Evolutionary conservation across 1,140 invertebrate genomes (phyloP), one percentile per base, ranked within the genome.

Genomic region (Polypedilum pembai): DNA sequence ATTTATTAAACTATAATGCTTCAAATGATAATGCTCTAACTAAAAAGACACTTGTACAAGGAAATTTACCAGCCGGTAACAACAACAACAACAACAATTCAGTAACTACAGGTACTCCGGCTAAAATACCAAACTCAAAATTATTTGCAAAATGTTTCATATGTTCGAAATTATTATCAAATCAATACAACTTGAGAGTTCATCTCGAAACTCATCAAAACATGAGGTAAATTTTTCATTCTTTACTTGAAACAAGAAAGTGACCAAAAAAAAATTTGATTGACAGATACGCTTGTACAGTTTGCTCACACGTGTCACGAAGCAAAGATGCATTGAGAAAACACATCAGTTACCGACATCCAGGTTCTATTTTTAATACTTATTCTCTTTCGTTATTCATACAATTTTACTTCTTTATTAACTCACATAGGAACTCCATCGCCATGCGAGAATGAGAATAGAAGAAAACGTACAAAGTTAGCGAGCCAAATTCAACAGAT

Each of bases 151-250:
- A 89, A n/a, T 94, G 93, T 82, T 87, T 90, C 75, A 87, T 94
- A 45, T 94, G 93, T 83, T 89, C 91, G 77, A 94, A 94, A 82
- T 91, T 93, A 75, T 84, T 94, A 41, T 93, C 91, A 82, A 94
- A 94, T 83, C 92, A 94, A 80, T 95, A 95, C 82, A 95, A 95
- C 83, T 83, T 94, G 77, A 85, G 92, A 69, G 92, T 95, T 76
- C 93, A 94, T 79, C 90, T 94, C 87, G 93, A 94, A 80, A 94
- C 92, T 15, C 92, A 94, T 80, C 91, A 92, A 78, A 92, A 93
- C 77, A 89, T 91, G 75, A 88, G 90, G 74, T 89, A 86, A 77
- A 77, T 76, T 41, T 40, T 40, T 69, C 20, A 69, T 7, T 3
- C 5, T 2, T 73, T 33, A 24, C 3, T 41, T 73, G 7, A 15